These are phyloP conservation scores for Stictonetta naevosa DNA, from an alignment of 2,113 vertebrate species.

Conservation along the genomic window DNA sequence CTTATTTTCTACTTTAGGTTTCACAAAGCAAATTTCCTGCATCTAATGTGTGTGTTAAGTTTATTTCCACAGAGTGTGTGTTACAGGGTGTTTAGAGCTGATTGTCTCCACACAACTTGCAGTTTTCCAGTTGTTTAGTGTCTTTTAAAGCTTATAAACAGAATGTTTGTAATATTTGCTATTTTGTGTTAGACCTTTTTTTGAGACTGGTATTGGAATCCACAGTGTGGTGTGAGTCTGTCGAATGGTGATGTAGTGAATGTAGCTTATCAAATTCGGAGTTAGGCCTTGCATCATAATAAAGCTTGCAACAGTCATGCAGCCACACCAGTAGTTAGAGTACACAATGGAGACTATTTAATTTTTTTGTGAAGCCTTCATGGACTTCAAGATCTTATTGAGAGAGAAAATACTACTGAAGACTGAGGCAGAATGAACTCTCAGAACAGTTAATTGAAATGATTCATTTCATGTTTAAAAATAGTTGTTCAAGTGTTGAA, in stretches of 20 bases:
- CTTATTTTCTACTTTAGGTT: neutral
- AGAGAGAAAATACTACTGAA: neutral
- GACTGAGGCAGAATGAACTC: neutral
- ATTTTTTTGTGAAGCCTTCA: neutral
- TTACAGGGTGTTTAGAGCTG: neutral
- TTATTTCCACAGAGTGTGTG: neutral
- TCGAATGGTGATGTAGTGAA: neutral
- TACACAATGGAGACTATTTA: neutral
- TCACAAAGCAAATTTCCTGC: neutral
- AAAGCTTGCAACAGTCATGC: neutral
- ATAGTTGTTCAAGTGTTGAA: neutral
- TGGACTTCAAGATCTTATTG: neutral
- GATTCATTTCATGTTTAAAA: neutral
- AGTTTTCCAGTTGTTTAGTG: neutral
- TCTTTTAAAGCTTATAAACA: neutral
- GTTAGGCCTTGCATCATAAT: neutral
- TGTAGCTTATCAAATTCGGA: neutral
- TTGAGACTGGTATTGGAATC: neutral
- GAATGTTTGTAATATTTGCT: neutral
- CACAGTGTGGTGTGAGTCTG: neutral
- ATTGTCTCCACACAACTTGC: neutral
- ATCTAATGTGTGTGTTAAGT: neutral
- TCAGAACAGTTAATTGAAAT: neutral
- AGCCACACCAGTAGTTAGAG: neutral
- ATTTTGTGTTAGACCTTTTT: neutral